phyloP scores from a whole-genome alignment of 2,888 invertebrate genomes.

The Luffia ferchaultella region DNA sequence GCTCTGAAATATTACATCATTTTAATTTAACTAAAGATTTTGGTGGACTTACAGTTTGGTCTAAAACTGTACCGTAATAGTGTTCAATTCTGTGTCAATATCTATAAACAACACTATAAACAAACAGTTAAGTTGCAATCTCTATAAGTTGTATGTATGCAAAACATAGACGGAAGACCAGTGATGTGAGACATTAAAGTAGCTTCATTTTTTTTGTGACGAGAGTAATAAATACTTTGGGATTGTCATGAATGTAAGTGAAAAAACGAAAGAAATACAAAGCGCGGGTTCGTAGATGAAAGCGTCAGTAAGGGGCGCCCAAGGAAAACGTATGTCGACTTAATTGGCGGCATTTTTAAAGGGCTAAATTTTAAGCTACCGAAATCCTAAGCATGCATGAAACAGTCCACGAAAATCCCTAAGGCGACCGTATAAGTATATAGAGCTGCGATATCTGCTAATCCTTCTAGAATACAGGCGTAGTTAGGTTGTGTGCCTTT shows the following conservation, averaged over 20 bases:
- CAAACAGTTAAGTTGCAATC: no score
- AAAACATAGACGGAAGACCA: neutral
- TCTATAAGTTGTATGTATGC: neutral
- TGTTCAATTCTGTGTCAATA: no score
- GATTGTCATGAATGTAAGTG: neutral
- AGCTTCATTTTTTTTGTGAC: neutral
- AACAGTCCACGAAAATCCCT: neutral
- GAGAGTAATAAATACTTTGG: neutral
- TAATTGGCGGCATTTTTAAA: neutral
- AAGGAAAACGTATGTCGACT: neutral
- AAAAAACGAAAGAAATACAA: neutral
- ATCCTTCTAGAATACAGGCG: neutral
- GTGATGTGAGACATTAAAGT: neutral
- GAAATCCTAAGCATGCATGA: neutral
- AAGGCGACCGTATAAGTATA: neutral
- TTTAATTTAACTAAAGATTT: no score
- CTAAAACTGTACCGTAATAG: no score
- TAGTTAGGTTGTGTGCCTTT: no score
- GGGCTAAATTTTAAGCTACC: neutral
- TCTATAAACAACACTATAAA: no score
- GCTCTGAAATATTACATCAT: no score
- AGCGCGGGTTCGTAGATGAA: neutral
- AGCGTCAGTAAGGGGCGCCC: neutral
- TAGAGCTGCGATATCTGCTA: neutral
- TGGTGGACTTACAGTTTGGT: no score